Evolutionary conservation across 2,113 vertebrate species (phyloP).

Genomic region (Boulengeromyrus knoepffleri): DNA sequence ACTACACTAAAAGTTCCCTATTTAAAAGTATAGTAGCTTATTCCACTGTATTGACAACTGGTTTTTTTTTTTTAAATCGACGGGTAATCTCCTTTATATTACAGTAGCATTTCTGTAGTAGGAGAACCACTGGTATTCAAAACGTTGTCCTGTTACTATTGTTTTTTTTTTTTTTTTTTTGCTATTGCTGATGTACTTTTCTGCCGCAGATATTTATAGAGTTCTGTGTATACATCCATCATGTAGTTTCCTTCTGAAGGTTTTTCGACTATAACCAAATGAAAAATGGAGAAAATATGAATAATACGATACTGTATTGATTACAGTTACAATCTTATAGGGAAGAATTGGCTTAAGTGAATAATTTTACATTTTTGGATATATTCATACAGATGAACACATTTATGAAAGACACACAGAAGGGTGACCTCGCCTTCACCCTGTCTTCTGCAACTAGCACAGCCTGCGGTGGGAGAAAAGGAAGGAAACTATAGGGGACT

Average conservation of each 20-base stretch:
- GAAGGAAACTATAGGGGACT: neutral
- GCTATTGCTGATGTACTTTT: neutral
- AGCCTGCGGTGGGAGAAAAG: neutral
- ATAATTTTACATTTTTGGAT: neutral
- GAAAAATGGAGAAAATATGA: neutral
- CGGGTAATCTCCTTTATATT: neutral
- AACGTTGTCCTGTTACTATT: neutral
- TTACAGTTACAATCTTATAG: neutral
- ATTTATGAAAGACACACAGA: neutral
- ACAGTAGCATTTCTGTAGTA: neutral
- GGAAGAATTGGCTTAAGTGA: neutral
- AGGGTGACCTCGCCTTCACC: neutral
- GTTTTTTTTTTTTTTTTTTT: neutral
- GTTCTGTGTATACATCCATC: neutral
- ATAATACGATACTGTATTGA: neutral
- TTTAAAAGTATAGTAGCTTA: neutral
- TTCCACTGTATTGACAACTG: neutral
- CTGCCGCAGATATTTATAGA: neutral
- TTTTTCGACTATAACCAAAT: neutral
- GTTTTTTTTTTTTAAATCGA: neutral
- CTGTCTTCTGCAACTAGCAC: neutral
- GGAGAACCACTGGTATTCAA: too few species aligned
- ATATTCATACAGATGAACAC: neutral
- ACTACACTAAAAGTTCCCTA: neutral
- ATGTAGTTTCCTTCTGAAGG: neutral